Evolutionary conservation across 1,140 invertebrate genomes (phyloP).

Genomic region (Calliphora vicina): DNA sequence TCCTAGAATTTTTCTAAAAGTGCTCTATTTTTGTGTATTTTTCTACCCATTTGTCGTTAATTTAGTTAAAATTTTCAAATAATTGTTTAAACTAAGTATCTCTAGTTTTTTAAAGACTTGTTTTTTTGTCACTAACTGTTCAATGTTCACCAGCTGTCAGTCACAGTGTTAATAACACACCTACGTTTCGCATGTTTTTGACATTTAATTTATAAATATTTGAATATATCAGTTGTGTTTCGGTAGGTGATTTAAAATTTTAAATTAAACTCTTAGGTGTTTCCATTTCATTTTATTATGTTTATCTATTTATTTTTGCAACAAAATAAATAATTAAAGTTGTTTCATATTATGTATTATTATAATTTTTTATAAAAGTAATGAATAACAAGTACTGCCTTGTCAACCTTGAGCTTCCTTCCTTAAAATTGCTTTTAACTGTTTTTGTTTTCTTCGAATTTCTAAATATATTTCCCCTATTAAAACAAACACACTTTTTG

Average conservation of each 20-base stretch:
- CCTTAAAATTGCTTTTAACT: neutral
- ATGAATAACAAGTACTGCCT: neutral
- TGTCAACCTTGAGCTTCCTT: conserved; percentile 9
- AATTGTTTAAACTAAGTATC: no score
- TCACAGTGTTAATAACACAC: neutral
- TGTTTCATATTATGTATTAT: neutral
- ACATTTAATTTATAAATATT: neutral
- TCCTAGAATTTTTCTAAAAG: no score
- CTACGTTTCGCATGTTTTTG: conserved; percentile 4
- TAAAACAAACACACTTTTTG: neutral
- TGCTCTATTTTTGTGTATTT: no score
- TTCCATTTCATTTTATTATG: no score
- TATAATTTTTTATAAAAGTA: neutral
- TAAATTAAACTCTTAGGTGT: neutral
- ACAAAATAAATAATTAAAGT: conserved; percentile 1
- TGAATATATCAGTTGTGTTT: neutral
- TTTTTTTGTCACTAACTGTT: neutral
- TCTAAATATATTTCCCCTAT: neutral
- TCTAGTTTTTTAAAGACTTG: neutral
- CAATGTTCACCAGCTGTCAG: no score
- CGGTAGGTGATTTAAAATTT: neutral
- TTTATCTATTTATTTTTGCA: neutral
- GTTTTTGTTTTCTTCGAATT: neutral
- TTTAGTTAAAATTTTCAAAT: no score
- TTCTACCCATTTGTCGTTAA: no score